These are phyloP conservation scores for Polia nebulosa DNA, from an alignment of 2,888 invertebrate species.

Conservation along the genomic window DNA sequence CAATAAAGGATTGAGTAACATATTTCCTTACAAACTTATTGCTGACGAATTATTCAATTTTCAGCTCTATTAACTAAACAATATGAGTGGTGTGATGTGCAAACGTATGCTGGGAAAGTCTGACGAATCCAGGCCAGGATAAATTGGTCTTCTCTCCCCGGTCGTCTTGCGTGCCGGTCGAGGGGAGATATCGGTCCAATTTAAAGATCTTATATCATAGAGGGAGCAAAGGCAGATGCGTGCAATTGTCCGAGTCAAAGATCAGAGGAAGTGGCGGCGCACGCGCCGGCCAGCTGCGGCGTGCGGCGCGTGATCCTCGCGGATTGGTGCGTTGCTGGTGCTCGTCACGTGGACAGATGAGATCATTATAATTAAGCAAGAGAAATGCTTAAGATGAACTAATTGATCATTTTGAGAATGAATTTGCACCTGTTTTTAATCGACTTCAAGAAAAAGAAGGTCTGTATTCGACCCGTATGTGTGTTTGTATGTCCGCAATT, in stretches of 20 bases:
- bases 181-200: constrained; percentile 77
- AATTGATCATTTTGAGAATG: constrained; percentile 5
- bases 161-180: constrained; percentile 61
- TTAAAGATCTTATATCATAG: constrained; percentile 81
- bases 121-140: constrained; percentile 70
- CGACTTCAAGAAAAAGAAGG: too few relatives aligned
- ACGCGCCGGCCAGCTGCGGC: constrained; percentile 71
- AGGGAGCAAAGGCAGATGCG: constrained; percentile 84
- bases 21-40: constrained; percentile 81
- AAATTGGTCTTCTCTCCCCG: constrained; percentile 70
- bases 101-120: constrained; percentile 64
- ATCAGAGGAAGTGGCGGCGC: constrained; percentile 90
- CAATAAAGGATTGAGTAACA: constrained; percentile 89
- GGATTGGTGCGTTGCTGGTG: constrained; percentile 72
- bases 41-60: constrained; percentile 39
- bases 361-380: constrained; percentile 58
- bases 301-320: constrained; percentile 47
- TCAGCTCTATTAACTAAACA: constrained; percentile 35
- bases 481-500: too few relatives aligned
- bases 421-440: constrained; percentile 1
- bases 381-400: constrained; percentile 34
- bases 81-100: constrained; percentile 50
- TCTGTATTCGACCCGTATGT: too few relatives aligned
- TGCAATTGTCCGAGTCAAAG: constrained; percentile 89
- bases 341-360: constrained; percentile 73